These are phyloP conservation scores for Fragum fragum DNA, from an alignment of 2,888 invertebrate genomes.

Conservation along the genomic window DNA sequence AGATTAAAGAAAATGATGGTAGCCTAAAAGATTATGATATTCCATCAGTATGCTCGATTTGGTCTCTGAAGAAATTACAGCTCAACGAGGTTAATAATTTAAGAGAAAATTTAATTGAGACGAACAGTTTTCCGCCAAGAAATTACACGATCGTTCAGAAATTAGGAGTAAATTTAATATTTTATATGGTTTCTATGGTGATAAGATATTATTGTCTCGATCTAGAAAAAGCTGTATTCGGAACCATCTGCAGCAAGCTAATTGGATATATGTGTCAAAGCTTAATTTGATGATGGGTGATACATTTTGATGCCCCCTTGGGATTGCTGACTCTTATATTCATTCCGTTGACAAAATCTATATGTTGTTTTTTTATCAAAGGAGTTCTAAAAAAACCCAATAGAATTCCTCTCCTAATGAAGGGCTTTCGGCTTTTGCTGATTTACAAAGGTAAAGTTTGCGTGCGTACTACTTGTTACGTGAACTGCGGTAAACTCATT, in stretches of 20 bases:
- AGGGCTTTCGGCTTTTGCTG: too few relatives aligned
- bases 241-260: not conserved
- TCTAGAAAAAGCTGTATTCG: not conserved
- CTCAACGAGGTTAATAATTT: constrained; percentile 3
- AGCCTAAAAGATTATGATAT: not conserved
- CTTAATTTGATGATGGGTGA: constrained; percentile 24
- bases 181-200: constrained; percentile 6
- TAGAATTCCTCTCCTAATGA: too few relatives aligned
- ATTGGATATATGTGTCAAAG: constrained; percentile 11
- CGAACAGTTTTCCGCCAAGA: constrained; percentile 3
- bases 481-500: too few relatives aligned
- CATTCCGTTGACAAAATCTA: too few relatives aligned
- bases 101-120: constrained; percentile 6
- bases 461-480: too few relatives aligned
- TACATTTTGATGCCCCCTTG: not conserved
- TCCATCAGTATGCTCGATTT: not conserved
- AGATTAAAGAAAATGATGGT: too few relatives aligned
- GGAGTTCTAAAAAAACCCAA: too few relatives aligned
- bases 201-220: not conserved
- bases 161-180: constrained; percentile 6
- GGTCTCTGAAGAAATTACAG: not conserved
- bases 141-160: not conserved
- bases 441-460: too few relatives aligned
- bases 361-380: too few relatives aligned
- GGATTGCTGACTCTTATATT: not conserved